Conservation (phyloP, 2,797 vertebrate genomes). For the Sphaeramia orbicularis region DNA sequence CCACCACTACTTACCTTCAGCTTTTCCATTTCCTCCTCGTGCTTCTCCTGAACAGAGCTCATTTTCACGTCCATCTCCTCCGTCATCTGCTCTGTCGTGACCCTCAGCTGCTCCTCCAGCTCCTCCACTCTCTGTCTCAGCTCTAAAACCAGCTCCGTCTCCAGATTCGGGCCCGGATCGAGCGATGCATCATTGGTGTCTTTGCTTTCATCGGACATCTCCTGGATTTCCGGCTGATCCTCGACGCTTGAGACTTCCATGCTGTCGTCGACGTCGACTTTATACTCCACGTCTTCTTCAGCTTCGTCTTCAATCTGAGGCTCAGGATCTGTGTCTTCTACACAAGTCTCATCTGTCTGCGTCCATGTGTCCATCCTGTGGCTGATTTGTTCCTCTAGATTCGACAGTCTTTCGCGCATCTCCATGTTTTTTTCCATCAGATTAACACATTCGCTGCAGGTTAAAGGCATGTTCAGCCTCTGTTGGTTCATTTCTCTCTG, state of each 20-base stretch:
- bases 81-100: constrained; percentile 36
- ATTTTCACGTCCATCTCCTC: constrained; percentile 50
- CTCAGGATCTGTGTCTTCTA: constrained; percentile 18
- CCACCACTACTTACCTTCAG: constrained; percentile 70
- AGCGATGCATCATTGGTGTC: constrained; percentile 3
- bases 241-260: constrained; percentile 20
- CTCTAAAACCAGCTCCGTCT: constrained; percentile 5
- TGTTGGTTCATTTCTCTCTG: constrained; percentile 5
- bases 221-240: constrained; percentile 11
- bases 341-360: constrained; percentile 40
- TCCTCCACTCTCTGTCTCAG: constrained; percentile 62
- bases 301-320: constrained; percentile 7
- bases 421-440: constrained; percentile 44
- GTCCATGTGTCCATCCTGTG: background rate
- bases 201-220: constrained; percentile 1
- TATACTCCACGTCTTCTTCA: constrained; percentile 2
- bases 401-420: constrained; percentile 24
- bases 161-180: background rate
- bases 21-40: constrained; percentile 72
- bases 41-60: constrained; percentile 54
- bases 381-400: background rate
- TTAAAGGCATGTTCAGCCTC: background rate
- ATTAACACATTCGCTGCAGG: constrained; percentile 43
- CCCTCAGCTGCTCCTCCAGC: constrained; percentile 70
- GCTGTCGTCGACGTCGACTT: background rate